phyloP scores from a whole-genome alignment of 2,888 invertebrate species.

The Netelia inedita region DNA sequence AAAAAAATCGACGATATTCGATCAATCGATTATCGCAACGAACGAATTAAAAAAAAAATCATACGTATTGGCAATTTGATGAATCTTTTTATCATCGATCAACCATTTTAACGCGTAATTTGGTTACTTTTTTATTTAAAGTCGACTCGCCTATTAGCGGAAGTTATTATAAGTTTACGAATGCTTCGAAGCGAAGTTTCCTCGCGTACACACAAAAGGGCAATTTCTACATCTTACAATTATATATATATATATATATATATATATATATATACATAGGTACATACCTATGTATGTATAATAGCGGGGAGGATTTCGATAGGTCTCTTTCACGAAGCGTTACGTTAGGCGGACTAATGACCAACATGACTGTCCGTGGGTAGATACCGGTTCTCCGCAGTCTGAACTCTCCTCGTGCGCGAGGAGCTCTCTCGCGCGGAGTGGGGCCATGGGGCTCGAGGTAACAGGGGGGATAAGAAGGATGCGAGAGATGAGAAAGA shows the following conservation, averaged over 20 bases:
- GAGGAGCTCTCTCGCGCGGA: conserved; percentile 45
- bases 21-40: background rate
- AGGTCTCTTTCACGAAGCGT: conserved; percentile 75
- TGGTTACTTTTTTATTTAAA: conserved; percentile 34
- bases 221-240: conserved; percentile 40
- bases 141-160: conserved; percentile 48
- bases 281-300: background rate
- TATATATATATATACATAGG: background rate
- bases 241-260: background rate
- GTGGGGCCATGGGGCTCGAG: background rate
- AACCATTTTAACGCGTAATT: conserved; percentile 43
- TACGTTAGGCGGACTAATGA: conserved; percentile 83
- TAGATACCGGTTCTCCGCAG: conserved; percentile 80
- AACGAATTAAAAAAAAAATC: conserved; percentile 20
- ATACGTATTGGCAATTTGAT: conserved; percentile 54
- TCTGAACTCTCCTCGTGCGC: conserved; percentile 43
- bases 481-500: conserved; percentile 20
- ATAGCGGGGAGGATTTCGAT: conserved; percentile 58
- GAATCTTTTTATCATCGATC: conserved; percentile 55
- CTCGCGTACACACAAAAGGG: conserved; percentile 7
- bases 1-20: too few species aligned
- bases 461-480: conserved; percentile 21
- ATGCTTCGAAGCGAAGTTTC: conserved; percentile 24
- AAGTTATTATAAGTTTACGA: conserved; percentile 59
- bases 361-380: conserved; percentile 82